These are phyloP conservation scores for Cephus rjabovi DNA, from an alignment of 2,888 invertebrate genomes.

Conservation along the genomic window DNA sequence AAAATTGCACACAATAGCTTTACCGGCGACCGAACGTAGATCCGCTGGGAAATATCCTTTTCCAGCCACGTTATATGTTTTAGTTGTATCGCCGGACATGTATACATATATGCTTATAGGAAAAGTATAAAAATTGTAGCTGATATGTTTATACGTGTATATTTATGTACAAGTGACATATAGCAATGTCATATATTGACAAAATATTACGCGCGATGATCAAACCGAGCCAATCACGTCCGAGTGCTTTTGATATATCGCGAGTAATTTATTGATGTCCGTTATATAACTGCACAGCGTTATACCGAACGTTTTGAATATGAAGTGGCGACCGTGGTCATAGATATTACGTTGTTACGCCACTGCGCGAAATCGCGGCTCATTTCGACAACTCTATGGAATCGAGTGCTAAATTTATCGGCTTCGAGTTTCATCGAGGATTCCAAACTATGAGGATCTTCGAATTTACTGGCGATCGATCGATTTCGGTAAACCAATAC, in stretches of 20 bases:
- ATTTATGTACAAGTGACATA: background rate
- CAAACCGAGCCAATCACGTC: constrained; percentile 28
- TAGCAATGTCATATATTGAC: constrained; percentile 19
- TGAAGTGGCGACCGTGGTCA: constrained; percentile 8
- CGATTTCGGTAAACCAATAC: background rate
- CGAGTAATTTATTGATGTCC: constrained; percentile 32
- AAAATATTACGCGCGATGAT: constrained; percentile 25
- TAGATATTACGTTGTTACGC: constrained; percentile 20
- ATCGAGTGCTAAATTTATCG: constrained; percentile 6
- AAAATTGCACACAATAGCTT: constrained; percentile 11
- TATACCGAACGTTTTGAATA: constrained; percentile 26
- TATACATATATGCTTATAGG: background rate
- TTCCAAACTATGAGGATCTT: background rate
- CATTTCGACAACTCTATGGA: constrained; percentile 31
- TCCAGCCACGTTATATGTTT: background rate
- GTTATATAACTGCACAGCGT: background rate
- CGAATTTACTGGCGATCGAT: background rate
- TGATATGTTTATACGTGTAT: background rate
- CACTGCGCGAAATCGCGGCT: constrained; percentile 27
- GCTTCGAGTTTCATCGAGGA: background rate
- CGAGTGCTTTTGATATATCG: constrained; percentile 30
- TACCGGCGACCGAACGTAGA: background rate
- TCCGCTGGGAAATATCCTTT: constrained; percentile 22
- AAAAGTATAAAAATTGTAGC: background rate
- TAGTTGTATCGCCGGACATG: background rate